Base-by-base conservation (phyloP, 1,140 invertebrate genomes). In the Charaxes varanes region DNA sequence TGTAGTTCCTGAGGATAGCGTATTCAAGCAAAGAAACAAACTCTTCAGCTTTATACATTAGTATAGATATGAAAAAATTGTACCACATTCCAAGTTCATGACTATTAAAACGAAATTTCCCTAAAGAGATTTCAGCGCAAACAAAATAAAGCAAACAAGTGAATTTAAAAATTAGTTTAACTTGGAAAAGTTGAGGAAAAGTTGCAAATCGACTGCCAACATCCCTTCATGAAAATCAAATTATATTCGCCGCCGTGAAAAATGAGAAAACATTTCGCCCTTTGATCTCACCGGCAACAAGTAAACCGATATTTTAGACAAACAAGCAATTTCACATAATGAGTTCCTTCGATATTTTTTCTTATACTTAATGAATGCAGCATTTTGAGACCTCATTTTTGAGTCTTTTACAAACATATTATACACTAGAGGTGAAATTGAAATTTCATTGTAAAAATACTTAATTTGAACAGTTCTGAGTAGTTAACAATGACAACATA, bases 91-190 rank as follows among this genome's bases (percentile, higher is more conserved):
- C n/a, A n/a, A n/a, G n/a, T n/a, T n/a, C n/a, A n/a, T 19, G 10
- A 12, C 24, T 27, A n/a, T 6, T n/a, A 4, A n/a, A 17, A 31
- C 12, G 11, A 31, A 31, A 13, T 14, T 31, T 14, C n/a, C 5
- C 2, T 31, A 14, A 31, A 31, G 18, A 31, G 16, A 31, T 10
- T 31, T 31, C 15, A 17, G 65, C 62, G 66, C 62, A 68, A 70
- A 73, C 64, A 68, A 53, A 65, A 65, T 67, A 64, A 64, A 46
- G 49, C 45, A 42, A n/a, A n/a, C 47, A 36, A 53, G 50, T 62
- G 64, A 66, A 61, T 70, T 71, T 69, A 71, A 68, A 73, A 74
- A 73, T 68, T 64, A 57, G 66, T 69, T 69, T 54, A 56, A 69
- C 46, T 66, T 64, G 28, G 57, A 26, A 67, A 72, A 54, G 69